These are phyloP conservation scores for Oxycera nigricornis DNA, from an alignment of 2,888 invertebrate genomes.

Conservation along the genomic window DNA sequence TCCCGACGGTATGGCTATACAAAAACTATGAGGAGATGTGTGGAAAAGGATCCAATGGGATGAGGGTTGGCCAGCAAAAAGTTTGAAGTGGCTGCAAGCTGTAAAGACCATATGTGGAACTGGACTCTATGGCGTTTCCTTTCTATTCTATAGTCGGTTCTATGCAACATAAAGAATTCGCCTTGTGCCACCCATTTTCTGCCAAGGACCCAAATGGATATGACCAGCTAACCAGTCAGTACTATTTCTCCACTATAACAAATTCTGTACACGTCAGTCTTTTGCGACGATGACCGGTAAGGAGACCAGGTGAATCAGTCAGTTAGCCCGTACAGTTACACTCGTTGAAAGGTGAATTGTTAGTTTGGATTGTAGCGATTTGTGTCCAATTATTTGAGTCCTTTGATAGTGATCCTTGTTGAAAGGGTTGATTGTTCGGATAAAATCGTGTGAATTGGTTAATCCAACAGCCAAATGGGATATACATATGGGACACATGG, in stretches of 20 bases:
- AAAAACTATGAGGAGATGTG: background rate
- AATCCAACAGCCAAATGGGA: background rate
- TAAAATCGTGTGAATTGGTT: slow-evolving; percentile 1
- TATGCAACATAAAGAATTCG: background rate
- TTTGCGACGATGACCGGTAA: background rate
- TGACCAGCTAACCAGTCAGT: no score
- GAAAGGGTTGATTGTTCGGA: background rate
- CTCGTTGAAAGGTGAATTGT: slow-evolving; percentile 5
- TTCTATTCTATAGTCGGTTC: no score
- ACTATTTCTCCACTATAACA: no score
- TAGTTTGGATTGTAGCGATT: background rate
- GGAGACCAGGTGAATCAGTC: background rate
- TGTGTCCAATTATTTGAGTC: background rate
- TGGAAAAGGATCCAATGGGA: background rate
- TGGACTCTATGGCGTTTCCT: slow-evolving; percentile 10
- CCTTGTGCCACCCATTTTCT: background rate
- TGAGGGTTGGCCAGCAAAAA: background rate
- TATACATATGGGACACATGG: background rate
- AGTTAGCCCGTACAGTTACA: background rate
- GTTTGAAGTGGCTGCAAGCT: background rate
- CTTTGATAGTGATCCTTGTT: background rate
- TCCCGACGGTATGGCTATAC: background rate
- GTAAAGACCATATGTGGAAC: slow-evolving; percentile 6
- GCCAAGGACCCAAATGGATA: no score
- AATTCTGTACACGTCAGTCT: background rate